Percentiles rank a stretch among this genome's conserved stretches.
phyloP scores from a whole-genome alignment of 2,797 vertebrate genomes.

The Eutrigla gurnardus region DNA sequence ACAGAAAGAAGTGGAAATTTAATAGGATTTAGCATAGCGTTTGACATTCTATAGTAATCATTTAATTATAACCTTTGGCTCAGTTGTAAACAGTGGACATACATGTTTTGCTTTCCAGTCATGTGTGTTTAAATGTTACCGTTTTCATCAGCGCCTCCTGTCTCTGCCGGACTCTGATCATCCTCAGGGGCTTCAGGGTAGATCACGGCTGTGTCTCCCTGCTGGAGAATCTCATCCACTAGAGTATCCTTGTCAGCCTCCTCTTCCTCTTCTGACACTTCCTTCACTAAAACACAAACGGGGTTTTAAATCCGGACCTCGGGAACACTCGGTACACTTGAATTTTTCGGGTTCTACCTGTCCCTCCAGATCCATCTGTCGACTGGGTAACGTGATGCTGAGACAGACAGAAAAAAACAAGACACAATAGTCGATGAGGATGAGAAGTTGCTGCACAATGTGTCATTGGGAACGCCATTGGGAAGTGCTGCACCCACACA shows the following conservation, averaged over 20 bases:
- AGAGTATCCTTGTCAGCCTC: conserved; percentile 91
- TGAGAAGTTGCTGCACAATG: not conserved
- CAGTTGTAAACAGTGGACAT: not conserved
- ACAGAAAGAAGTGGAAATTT: not conserved
- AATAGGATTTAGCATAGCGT: not conserved
- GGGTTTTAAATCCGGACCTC: too few species aligned
- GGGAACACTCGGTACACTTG: conserved; percentile 95
- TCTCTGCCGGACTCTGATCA: conserved; percentile 93
- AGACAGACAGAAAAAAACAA: not conserved
- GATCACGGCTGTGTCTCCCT: conserved; percentile 95
- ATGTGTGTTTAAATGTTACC: conserved; percentile 76
- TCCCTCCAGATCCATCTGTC: conserved; percentile 85
- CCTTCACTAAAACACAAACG: conserved; percentile 86
- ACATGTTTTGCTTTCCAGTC: not conserved
- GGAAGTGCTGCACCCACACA: too few species aligned
- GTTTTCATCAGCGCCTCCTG: conserved; percentile 94
- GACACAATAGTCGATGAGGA: not conserved
- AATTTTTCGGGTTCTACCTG: conserved; percentile 95
- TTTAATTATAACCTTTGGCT: not conserved
- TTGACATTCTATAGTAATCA: not conserved
- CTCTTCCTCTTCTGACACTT: conserved; percentile 93
- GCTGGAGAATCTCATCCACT: conserved; percentile 95
- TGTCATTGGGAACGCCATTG: not conserved
- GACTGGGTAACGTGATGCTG: conserved; percentile 92
- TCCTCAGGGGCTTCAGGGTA: conserved; percentile 97